phyloP scores from a whole-genome alignment of 2,797 vertebrate species.

The Arnoldichthys spilopterus region DNA sequence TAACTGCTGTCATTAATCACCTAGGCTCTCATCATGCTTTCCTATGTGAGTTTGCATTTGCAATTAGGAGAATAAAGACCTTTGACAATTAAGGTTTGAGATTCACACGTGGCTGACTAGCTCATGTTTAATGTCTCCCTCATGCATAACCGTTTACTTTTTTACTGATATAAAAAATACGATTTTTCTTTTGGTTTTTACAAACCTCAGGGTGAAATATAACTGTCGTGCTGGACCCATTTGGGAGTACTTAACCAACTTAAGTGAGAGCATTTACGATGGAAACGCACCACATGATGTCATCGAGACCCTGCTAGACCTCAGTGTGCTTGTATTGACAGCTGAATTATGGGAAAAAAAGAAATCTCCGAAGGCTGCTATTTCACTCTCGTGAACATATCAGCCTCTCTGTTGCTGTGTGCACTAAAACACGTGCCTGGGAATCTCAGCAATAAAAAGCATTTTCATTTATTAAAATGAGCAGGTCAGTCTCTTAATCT shows the following conservation, averaged over 20 bases:
- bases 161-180: conserved; percentile 13
- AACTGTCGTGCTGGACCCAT: conserved; percentile 8
- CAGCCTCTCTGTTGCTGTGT: conserved; percentile 35
- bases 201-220: conserved; percentile 27
- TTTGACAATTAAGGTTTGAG: not conserved
- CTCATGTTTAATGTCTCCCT: conserved; percentile 4
- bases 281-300: conserved; percentile 53
- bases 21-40: conserved; percentile 50
- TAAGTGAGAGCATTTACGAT: conserved; percentile 39
- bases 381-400: conserved; percentile 36
- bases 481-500: conserved; percentile 11
- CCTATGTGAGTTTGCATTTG: conserved; percentile 25
- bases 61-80: conserved; percentile 51
- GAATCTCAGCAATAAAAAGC: not conserved
- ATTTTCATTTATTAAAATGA: conserved; percentile 13
- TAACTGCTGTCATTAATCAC: conserved; percentile 67
- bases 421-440: conserved; percentile 23
- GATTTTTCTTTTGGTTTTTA: conserved; percentile 31
- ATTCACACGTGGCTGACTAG: not conserved
- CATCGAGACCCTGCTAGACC: conserved; percentile 39
- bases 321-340: conserved; percentile 39
- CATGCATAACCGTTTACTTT: conserved; percentile 9
- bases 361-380: conserved; percentile 30
- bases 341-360: conserved; percentile 56
- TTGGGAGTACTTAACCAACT: conserved; percentile 33